phyloP scores from a whole-genome alignment of 2,113 vertebrate species.

The Oryzias melastigma region DNA sequence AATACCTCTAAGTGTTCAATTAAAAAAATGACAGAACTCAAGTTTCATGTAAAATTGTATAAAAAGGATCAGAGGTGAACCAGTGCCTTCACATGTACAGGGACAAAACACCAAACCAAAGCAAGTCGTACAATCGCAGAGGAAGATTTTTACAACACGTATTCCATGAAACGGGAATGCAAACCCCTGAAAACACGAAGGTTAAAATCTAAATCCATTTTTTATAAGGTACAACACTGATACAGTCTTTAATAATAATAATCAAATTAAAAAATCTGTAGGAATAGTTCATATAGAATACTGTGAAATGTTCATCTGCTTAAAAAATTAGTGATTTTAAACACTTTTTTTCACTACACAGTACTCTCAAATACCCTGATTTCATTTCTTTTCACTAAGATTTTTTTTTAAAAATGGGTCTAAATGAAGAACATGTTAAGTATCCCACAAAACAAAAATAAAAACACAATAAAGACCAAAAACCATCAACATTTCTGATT shows the following conservation, averaged over 20 bases:
- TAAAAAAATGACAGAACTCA: conserved; percentile 9
- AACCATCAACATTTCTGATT: conserved; percentile 31
- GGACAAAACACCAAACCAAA: conserved; percentile 29
- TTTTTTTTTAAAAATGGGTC: not conserved
- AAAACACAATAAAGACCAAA: conserved; percentile 41
- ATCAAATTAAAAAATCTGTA: conserved; percentile 16
- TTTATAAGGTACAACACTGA: too few relatives aligned
- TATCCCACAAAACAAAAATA: conserved; percentile 28
- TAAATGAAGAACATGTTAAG: conserved; percentile 4
- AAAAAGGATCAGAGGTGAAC: conserved; percentile 66
- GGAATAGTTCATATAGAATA: not conserved
- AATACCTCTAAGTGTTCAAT: not conserved
- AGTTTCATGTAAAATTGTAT: conserved; percentile 67
- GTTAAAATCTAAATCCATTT: too few relatives aligned
- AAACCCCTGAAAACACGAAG: too few relatives aligned
- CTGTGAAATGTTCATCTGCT: conserved; percentile 1
- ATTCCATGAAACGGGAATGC: conserved; percentile 1
- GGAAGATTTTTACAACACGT: conserved; percentile 35
- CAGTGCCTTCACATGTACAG: conserved; percentile 66
- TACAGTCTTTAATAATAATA: too few relatives aligned
- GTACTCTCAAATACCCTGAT: conserved; percentile 45
- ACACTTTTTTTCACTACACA: conserved; percentile 2
- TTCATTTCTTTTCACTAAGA: not conserved
- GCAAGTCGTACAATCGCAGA: conserved; percentile 22
- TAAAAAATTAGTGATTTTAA: conserved; percentile 20